Evolutionary conservation across 2,888 invertebrate species (phyloP), one percentile per base, ranked within the genome.

Genomic region (Morpho deidamia): DNA sequence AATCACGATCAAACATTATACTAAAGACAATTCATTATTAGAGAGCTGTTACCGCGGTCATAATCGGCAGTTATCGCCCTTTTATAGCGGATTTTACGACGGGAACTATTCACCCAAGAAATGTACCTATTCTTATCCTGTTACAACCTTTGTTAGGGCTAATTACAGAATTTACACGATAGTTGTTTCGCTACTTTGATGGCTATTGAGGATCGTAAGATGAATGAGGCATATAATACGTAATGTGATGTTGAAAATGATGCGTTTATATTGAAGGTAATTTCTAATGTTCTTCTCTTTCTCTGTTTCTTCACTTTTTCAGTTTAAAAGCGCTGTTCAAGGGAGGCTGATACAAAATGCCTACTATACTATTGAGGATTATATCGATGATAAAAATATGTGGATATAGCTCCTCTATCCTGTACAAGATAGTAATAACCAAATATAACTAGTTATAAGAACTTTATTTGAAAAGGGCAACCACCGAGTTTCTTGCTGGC

Each of bases 21-120:
- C 86, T 85, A 83, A 85, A 88, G 87, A 90, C 88, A 83, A 89
- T 89, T 89, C 87, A 86, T 90, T 89, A 90, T 89, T 88, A 86
- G 81, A 81, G 81, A 76, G 79, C 84, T 79, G 82, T 90, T 88
- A 80, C 72, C 73, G 67, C 69, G 74, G 76, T 80, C 75, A 80
- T 90, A 90, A 90, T 88, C 84, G 86, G 70, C 80, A 76, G 83
- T 89, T 89, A 90, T 84, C 88, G 87, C 87, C 85, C 87, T 90
- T 90, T 90, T 90, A 90, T 90, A 84, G 89, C 83, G 60, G 73
- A 78, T 88, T 89, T 90, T 89, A 90, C 83, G 88, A 84, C 72
- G 74, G 67, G 76, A 90, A 90, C 90, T 90, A 90, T 89, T 89
- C 83, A 85, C 65, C 81, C 83, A 79, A 84, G 83, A 81, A 82